Percentiles rank a stretch among this genome's conserved stretches.
These are phyloP conservation scores for Lordiphosa fenestrarum DNA, from an alignment of 2,888 invertebrate genomes.

Conservation along the genomic window DNA sequence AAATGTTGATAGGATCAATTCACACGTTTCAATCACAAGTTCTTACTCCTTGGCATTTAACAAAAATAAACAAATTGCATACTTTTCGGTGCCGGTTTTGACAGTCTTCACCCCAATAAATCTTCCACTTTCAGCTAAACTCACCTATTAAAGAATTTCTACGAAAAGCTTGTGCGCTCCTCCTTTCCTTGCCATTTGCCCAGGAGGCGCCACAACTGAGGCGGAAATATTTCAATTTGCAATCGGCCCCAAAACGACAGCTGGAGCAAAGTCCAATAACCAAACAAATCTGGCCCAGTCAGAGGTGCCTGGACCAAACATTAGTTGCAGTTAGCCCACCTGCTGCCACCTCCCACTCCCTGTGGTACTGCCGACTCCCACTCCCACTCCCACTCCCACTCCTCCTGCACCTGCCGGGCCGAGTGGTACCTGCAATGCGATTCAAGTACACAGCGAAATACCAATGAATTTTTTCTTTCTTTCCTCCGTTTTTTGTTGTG, in stretches of 20 bases:
- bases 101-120: too few relatives aligned
- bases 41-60: too few relatives aligned
- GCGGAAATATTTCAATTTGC: constrained; percentile 44
- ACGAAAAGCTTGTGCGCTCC: too few relatives aligned
- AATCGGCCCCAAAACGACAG: neutral
- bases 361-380: constrained; percentile 3
- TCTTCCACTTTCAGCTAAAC: too few relatives aligned
- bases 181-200: neutral
- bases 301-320: constrained; percentile 22
- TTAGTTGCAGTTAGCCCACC: constrained; percentile 39
- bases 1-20: too few relatives aligned
- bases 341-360: constrained; percentile 21
- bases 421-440: constrained; percentile 21
- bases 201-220: constrained; percentile 31
- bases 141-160: too few relatives aligned
- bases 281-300: constrained; percentile 3
- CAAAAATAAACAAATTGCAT: too few relatives aligned
- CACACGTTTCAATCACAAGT: too few relatives aligned
- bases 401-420: constrained; percentile 1
- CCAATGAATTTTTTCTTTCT: constrained; percentile 53
- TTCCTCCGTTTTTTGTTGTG: too few relatives aligned
- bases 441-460: constrained; percentile 66
- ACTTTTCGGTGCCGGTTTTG: too few relatives aligned
- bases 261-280: constrained; percentile 11
- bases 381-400: neutral